Base-by-base conservation (phyloP, 2,888 invertebrate species). In the Emmelina monodactyla region DNA sequence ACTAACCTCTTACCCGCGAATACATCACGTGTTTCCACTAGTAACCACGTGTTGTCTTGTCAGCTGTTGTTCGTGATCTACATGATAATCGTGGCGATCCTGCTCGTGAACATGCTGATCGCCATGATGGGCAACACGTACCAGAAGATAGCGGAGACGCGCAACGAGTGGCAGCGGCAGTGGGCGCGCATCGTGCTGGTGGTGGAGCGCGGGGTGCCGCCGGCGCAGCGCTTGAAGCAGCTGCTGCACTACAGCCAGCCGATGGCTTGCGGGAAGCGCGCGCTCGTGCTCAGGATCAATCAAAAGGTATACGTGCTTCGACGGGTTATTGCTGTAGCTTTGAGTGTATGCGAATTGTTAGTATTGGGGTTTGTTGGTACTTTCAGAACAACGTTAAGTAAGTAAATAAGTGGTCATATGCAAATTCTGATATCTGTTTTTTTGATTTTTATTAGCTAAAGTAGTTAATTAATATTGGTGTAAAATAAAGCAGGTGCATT, bases 101-200 rank as follows among this genome's bases (percentile, higher is more conserved):
- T 98, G 19, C 81, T 98, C 38, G 94, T 98, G 33, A 98, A 98
- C 83, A 95, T 98, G 94, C 82, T 98, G 69, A 98, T 98, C 56
- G 97, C 97, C 43, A 98, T 98, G 97, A 98, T 98, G 98, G 98
- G 97, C 0, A 97, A 97, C 68, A 98, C 98, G 2, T 99, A 98
- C 63, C 95, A 96, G 66, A 94, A 96, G 76, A 97, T 98, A 49
- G 95, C 95, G 1, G 95, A 97, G 71, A 96, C 97, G 0, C 85
- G 94, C 47, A 97, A 97, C 63, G 97, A 98, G 68, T 98, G 97
- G 97, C 96, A 97, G 68, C 80, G 98, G 57, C 84, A 97, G 86
- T 98, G 97, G 97, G 98, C 98, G 0, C 83, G 97, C 46, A 98
- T 98, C 42, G 97, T 98, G 22, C 78, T 98, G 43, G 97, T 98